Conservation (phyloP, 1,140 invertebrate species). For the Brachionus plicatilis region DNA sequence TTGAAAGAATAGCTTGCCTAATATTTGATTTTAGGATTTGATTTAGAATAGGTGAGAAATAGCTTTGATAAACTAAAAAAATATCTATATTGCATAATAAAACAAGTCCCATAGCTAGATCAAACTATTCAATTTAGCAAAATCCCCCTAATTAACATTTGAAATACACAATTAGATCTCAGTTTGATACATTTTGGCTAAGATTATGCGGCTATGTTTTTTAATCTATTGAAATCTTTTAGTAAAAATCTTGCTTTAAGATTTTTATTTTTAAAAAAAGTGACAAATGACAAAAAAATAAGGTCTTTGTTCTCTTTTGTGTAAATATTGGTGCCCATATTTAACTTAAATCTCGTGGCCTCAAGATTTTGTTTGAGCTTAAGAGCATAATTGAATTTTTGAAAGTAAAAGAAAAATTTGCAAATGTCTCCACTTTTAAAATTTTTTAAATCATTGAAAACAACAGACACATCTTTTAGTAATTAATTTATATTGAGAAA, state of each 20-base stretch:
- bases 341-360: neutral
- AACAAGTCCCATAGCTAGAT: neutral
- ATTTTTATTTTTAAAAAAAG: neutral
- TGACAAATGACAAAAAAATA: neutral
- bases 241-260: neutral
- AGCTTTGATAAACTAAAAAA: neutral
- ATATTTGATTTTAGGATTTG: neutral
- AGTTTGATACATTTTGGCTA: neutral
- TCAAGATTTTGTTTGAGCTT: neutral
- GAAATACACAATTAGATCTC: neutral
- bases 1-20: neutral
- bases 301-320: neutral
- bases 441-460: neutral
- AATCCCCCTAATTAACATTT: neutral
- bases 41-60: neutral
- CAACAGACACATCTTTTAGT: neutral
- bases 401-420: neutral
- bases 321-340: neutral
- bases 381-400: neutral
- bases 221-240: neutral
- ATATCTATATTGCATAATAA: neutral
- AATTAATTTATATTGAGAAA: neutral
- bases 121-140: neutral
- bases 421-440: neutral
- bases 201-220: neutral